Evolutionary conservation across 2,113 vertebrate species (phyloP).

Genomic region (Sciurus niger): DNA sequence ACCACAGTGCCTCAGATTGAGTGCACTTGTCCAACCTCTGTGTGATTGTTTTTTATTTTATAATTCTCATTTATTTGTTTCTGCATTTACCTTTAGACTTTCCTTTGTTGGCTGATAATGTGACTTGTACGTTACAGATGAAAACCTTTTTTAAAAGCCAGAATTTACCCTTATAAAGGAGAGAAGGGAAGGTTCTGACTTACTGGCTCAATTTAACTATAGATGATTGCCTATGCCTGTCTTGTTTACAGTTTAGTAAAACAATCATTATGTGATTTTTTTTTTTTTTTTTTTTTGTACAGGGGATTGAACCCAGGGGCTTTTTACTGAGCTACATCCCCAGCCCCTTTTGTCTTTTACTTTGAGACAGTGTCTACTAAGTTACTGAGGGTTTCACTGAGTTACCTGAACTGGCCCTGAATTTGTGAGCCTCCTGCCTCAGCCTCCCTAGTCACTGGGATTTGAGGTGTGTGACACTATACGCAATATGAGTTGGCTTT

Average conservation of each 20-base stretch:
- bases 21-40: background rate
- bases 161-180: background rate
- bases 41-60: background rate
- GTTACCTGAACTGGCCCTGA: too few species aligned
- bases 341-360: too few species aligned
- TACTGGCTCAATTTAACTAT: background rate
- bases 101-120: background rate
- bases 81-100: conserved; percentile 20
- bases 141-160: conserved; percentile 42
- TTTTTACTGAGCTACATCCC: too few species aligned
- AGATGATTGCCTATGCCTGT: background rate
- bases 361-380: too few species aligned
- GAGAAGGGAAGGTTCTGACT: background rate
- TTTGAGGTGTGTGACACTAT: too few species aligned
- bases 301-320: too few species aligned
- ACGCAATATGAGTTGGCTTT: background rate
- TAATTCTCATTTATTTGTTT: background rate
- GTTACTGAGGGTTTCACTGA: too few species aligned
- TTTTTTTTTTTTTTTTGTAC: too few species aligned
- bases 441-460: too few species aligned
- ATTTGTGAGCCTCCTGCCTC: too few species aligned
- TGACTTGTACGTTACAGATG: background rate
- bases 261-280: background rate
- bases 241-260: conserved; percentile 54
- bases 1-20: background rate